A percentile compares a stretch with the other conserved stretches of the same genome.
These are phyloP conservation scores for Steinernema feltiae DNA, from an alignment of 1,140 invertebrate species.

Conservation along the genomic window DNA sequence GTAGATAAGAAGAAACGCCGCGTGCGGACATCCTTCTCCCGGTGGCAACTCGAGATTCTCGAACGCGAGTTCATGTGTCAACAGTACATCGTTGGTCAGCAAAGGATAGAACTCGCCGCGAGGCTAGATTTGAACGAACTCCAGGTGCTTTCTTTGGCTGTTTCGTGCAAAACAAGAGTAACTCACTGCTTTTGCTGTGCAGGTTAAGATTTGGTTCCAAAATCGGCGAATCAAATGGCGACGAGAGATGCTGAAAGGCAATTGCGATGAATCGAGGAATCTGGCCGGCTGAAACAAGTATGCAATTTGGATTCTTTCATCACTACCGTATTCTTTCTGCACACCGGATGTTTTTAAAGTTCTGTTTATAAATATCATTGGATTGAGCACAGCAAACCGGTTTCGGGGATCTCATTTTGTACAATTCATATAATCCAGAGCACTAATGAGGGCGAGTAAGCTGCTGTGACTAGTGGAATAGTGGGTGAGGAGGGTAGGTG, in stretches of 20 bases:
- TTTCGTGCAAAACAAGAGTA: too few relatives aligned
- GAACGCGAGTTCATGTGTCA: not conserved
- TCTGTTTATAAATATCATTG: too few relatives aligned
- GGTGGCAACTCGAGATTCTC: not conserved
- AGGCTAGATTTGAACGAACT: not conserved
- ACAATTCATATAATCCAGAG: too few relatives aligned
- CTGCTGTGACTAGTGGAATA: too few relatives aligned
- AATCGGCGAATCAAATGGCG: conserved; percentile 5
- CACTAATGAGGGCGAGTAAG: too few relatives aligned
- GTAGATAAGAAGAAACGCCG: conserved; percentile 4
- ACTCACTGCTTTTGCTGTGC: not conserved
- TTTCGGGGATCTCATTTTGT: too few relatives aligned
- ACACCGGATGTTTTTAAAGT: too few relatives aligned
- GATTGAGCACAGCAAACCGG: too few relatives aligned
- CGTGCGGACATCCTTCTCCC: conserved; percentile 1
- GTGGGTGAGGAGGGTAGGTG: too few relatives aligned
- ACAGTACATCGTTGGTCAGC: conserved; percentile 1
- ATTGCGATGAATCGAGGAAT: not conserved
- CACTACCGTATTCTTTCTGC: too few relatives aligned
- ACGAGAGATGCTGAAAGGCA: not conserved
- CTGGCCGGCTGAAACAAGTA: not conserved
- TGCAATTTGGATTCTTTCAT: not conserved
- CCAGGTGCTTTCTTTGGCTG: conserved; percentile 4
- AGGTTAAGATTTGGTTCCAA: conserved; percentile 2
- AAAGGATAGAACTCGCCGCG: not conserved